phyloP scores from a whole-genome alignment of 1,140 invertebrate species.

The Maconellicoccus hirsutus region DNA sequence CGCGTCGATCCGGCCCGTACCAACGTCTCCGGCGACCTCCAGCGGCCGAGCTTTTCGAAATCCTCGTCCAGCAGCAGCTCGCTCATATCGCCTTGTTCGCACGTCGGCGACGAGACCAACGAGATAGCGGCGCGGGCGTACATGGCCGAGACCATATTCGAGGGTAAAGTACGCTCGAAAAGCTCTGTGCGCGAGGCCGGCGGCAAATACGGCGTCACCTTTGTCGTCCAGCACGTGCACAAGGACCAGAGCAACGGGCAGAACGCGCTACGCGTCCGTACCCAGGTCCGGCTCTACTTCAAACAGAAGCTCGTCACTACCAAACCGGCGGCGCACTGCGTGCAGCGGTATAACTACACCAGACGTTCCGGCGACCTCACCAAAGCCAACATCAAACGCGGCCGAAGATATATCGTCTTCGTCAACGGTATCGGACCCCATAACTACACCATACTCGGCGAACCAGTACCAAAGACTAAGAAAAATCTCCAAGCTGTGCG shows the following conservation, averaged over 20 bases:
- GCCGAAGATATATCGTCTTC: constrained; percentile 52
- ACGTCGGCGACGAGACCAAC: constrained; percentile 33
- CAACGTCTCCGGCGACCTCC: no score
- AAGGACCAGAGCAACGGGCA: constrained; percentile 37
- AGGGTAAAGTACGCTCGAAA: constrained; percentile 50
- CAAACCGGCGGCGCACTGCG: constrained; percentile 29
- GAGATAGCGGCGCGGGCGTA: constrained; percentile 47
- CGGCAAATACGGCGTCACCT: constrained; percentile 49
- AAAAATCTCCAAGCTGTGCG: constrained; percentile 32
- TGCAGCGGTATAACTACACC: constrained; percentile 26
- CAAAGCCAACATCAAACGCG: constrained; percentile 46
- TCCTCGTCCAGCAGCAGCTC: neutral
- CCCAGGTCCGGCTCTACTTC: constrained; percentile 42
- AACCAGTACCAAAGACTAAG: constrained; percentile 38
- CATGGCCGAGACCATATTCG: constrained; percentile 48
- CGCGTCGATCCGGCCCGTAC: no score
- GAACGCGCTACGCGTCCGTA: constrained; percentile 39
- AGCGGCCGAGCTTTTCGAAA: neutral
- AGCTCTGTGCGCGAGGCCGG: constrained; percentile 41
- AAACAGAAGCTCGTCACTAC: constrained; percentile 36
- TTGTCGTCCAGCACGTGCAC: constrained; percentile 49
- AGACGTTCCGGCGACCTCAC: constrained; percentile 26
- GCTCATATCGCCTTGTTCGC: constrained; percentile 27
- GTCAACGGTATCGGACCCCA: constrained; percentile 49
- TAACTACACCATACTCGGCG: constrained; percentile 50